phyloP scores from a whole-genome alignment of 2,797 vertebrate species.

The Acipenser transmontanus region DNA sequence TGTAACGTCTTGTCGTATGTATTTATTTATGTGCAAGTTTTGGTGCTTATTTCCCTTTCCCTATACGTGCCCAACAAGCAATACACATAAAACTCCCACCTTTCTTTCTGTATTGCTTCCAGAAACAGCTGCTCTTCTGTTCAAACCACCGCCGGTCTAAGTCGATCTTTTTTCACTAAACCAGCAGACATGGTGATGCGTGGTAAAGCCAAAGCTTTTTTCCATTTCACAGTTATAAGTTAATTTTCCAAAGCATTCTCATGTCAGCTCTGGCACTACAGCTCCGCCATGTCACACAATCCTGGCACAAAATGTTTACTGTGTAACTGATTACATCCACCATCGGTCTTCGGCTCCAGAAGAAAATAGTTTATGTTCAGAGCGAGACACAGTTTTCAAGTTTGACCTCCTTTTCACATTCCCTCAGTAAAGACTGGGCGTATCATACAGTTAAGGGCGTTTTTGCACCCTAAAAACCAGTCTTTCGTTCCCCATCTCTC shows the following conservation, averaged over 20 bases:
- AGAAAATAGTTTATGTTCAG: too few species aligned
- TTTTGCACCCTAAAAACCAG: too few species aligned
- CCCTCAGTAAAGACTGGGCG: too few species aligned
- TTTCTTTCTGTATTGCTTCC: constrained; percentile 29
- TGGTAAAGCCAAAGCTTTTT: constrained; percentile 28
- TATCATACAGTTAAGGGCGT: too few species aligned
- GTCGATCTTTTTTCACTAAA: constrained; percentile 20
- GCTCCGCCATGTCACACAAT: not conserved
- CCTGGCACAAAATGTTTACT: constrained; percentile 5
- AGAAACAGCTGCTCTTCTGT: constrained; percentile 38
- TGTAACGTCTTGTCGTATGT: too few species aligned
- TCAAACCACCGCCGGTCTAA: constrained; percentile 21
- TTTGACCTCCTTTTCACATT: too few species aligned
- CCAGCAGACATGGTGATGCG: constrained; percentile 23
- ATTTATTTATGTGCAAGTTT: not conserved
- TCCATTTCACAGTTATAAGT: constrained; percentile 13
- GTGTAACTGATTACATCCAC: constrained; percentile 1
- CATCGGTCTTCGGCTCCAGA: too few species aligned
- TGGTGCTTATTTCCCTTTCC: not conserved
- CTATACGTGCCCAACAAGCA: not conserved
- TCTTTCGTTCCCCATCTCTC: too few species aligned
- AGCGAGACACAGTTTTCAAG: too few species aligned
- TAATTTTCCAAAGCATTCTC: constrained; percentile 19
- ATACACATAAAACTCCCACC: constrained; percentile 26
- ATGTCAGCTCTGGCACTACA: not conserved